Evolutionary conservation across 2,888 invertebrate species (phyloP).

Genomic region (Nomada flava): DNA sequence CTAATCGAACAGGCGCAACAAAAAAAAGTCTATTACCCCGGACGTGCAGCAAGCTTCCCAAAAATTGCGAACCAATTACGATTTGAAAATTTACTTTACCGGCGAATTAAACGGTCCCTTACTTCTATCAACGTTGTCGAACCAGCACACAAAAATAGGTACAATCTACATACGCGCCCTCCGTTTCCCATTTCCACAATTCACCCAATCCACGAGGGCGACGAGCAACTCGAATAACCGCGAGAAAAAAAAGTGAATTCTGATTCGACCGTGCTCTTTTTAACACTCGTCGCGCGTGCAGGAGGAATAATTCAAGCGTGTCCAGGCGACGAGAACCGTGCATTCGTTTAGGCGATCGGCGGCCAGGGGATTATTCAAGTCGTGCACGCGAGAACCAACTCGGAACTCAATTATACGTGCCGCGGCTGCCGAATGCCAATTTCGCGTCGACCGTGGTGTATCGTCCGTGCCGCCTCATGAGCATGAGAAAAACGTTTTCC

Average conservation of each 20-base stretch:
- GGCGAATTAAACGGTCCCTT: no score
- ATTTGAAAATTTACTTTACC: no score
- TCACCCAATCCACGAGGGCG: no score
- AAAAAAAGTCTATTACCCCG: no score
- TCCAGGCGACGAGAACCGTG: constrained; percentile 32
- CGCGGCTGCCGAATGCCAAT: constrained; percentile 81
- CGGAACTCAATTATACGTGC: constrained; percentile 82
- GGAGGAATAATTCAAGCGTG: constrained; percentile 53
- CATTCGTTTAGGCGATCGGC: constrained; percentile 59
- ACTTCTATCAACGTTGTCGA: no score
- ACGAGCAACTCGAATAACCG: background rate
- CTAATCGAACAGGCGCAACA: no score
- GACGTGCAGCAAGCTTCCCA: no score
- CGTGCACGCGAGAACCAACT: constrained; percentile 78
- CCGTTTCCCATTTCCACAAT: no score
- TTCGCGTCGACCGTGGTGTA: constrained; percentile 70
- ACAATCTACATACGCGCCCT: no score
- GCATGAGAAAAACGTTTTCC: constrained; percentile 66
- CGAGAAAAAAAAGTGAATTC: background rate
- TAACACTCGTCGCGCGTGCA: constrained; percentile 4
- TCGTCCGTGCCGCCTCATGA: constrained; percentile 73
- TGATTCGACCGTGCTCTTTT: background rate
- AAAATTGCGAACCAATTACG: no score
- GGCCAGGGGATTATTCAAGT: constrained; percentile 78
- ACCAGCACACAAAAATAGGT: no score